These are phyloP conservation scores for Falco columbarius DNA, from an alignment of 2,797 vertebrate genomes.

Conservation along the genomic window DNA sequence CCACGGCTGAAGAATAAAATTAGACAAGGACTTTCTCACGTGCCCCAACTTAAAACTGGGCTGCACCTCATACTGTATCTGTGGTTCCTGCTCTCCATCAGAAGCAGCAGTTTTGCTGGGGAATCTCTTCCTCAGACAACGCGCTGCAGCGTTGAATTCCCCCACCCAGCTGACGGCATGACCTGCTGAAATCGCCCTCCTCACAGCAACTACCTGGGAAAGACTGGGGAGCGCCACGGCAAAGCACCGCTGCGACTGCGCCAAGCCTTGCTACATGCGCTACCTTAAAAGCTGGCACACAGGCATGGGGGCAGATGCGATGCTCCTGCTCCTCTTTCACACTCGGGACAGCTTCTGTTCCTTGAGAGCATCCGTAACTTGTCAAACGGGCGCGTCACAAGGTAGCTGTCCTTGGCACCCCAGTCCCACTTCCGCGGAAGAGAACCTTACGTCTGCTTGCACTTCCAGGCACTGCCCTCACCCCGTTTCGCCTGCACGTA, in stretches of 20 bases:
- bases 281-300: neutral
- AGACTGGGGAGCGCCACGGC: neutral
- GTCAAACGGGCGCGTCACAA: neutral
- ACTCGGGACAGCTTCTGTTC: neutral
- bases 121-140: neutral
- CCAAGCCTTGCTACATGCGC: neutral
- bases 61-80: neutral
- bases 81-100: neutral
- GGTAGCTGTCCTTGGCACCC: neutral
- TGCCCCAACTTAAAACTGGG: neutral
- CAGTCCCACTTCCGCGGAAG: neutral
- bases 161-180: neutral
- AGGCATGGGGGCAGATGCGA: neutral
- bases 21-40: neutral
- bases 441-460: neutral
- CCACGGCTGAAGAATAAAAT: neutral
- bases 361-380: neutral
- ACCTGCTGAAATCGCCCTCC: neutral
- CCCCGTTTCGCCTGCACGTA: fast-evolving
- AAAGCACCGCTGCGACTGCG: neutral
- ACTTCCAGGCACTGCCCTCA: neutral
- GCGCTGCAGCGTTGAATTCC: neutral
- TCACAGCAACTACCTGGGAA: neutral
- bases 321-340: neutral
- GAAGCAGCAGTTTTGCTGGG: neutral